A percentile compares a stretch with the other conserved stretches of the same genome.
Conservation (phyloP, 1,140 invertebrate genomes). For the Leptinotarsa undecemlineata region DNA sequence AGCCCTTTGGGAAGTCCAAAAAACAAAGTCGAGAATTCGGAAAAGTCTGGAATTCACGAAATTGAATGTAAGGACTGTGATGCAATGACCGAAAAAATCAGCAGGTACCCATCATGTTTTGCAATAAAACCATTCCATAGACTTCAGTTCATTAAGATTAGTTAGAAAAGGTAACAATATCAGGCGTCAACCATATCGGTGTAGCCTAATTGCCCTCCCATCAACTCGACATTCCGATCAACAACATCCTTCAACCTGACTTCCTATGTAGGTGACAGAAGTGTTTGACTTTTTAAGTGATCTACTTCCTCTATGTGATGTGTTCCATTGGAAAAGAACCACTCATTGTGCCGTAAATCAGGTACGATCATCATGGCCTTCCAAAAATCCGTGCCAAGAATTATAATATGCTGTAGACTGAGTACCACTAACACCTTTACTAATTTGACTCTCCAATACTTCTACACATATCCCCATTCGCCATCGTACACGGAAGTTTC, state of each 20-base stretch:
- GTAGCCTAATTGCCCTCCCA: background rate
- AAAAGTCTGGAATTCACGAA: no score
- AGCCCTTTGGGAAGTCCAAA: no score
- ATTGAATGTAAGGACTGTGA: no score
- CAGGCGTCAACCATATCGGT: no score
- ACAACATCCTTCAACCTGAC: background rate
- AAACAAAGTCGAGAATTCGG: no score
- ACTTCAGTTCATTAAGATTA: no score
- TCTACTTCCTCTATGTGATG: background rate
- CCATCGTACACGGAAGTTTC: constrained; percentile 7
- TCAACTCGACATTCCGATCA: background rate
- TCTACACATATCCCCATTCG: constrained; percentile 28
- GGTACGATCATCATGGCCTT: constrained; percentile 22
- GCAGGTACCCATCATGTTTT: no score
- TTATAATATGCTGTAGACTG: background rate
- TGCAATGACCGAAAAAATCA: no score
- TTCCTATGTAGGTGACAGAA: background rate
- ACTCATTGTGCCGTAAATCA: background rate
- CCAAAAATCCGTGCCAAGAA: constrained; percentile 24
- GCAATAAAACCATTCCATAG: no score
- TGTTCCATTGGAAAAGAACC: background rate
- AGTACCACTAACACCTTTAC: background rate
- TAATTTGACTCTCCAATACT: constrained; percentile 5
- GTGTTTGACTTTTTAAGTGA: background rate
- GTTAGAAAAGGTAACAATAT: no score